A percentile compares a stretch with the other conserved stretches of the same genome.
Conservation (phyloP, 1,140 invertebrate genomes). For the Physella acuta region DNA sequence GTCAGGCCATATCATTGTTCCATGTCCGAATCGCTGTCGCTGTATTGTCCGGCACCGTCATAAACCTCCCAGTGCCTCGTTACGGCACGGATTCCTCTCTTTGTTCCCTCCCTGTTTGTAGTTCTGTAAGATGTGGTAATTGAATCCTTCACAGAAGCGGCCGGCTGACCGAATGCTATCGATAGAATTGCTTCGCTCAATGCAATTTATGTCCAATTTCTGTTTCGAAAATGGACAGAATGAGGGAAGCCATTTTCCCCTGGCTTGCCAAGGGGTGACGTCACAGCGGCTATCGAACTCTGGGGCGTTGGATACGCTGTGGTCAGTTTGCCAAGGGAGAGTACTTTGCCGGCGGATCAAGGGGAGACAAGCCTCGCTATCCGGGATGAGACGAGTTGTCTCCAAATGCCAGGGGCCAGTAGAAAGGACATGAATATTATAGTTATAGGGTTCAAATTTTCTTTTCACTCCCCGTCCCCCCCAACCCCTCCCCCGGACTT, state of each 20-base stretch:
- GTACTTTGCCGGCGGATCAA: constrained; percentile 8
- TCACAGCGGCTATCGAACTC: constrained; percentile 14
- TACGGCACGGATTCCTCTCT: constrained; percentile 12
- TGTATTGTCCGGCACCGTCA: no score
- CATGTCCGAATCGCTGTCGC: no score
- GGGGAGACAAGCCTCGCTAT: neutral
- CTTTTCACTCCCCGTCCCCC: no score
- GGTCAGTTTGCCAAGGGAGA: neutral
- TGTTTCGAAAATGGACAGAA: constrained; percentile 23
- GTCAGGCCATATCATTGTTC: no score
- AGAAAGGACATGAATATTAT: neutral
- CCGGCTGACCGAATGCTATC: constrained; percentile 22
- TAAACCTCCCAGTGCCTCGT: no score
- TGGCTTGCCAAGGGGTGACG: neutral
- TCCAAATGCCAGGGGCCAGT: neutral
- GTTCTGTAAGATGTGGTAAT: constrained; percentile 13
- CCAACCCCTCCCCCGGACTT: no score
- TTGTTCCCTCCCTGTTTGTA: neutral
- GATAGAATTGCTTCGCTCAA: constrained; percentile 21
- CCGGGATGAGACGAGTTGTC: neutral
- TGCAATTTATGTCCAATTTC: constrained; percentile 27
- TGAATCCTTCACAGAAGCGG: constrained; percentile 12
- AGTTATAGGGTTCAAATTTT: neutral
- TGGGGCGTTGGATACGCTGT: neutral
- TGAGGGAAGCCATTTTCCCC: constrained; percentile 23